Base-by-base conservation (phyloP, 2,113 vertebrate species). In the Tachuris rubrigastra region DNA sequence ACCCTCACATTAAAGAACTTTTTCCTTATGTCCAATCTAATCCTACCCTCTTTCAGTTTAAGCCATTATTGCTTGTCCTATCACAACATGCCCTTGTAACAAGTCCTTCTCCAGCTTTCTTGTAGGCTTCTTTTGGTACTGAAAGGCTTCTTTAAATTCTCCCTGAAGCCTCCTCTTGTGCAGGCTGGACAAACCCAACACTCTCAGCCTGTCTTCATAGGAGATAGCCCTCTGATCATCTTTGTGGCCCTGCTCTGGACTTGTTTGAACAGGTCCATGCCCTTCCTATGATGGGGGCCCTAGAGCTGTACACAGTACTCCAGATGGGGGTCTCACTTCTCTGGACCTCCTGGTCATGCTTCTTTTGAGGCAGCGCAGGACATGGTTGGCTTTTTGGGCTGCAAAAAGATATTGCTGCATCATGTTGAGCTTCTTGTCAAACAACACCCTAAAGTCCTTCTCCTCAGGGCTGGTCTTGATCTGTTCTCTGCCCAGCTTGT, bases 211-310 rank as follows among this genome's bases (percentile, higher is more conserved):
- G 33, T 31, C 8, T 60, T 75, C 25, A 22, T 4, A 53, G 39
- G 14, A 68, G 24, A 53, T 39, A 75, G 30, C 20, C 11, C 24
- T 82, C 9, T 31, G 5, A n/a, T 35, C 47, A 22, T 53, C n/a
- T 62, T 68, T 12, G 7, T 5, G 23, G 20, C n/a, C 25, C n/a
- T 58, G 31, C 41, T 60, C 24, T 68, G 46, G 46, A 60, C 16
- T 60, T 0, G 0, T 20, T 52, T 33, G 20, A 47, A 30, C 20
- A 60, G 20, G 16, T 30, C 10, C n/a, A 21, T 25, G 9, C 25
- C 46, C 24, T 82, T 31, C 23, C n/a, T 30, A 6, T 67, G 19
- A 2, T 60, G 24, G 3, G 7, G 6, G 23, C 9, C 10, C 19
- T 39, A 53, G 53, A 62, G 28, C 10, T 25, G 44, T 21, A 60